Conservation (phyloP, 37 sponge, comb jelly and placozoan genomes). For the Geodia barretti region DNA sequence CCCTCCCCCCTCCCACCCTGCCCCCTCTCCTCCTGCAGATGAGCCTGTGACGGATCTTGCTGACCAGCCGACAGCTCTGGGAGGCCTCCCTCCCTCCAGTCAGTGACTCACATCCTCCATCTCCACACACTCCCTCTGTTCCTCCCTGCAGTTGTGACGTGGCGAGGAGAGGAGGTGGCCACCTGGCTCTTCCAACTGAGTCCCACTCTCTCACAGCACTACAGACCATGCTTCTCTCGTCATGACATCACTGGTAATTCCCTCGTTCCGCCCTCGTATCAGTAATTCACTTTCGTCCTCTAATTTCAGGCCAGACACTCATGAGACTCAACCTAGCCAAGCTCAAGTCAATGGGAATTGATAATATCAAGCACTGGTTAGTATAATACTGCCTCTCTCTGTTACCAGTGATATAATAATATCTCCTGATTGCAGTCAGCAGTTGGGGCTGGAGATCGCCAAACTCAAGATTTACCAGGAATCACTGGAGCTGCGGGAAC, state of each 20-base stretch:
- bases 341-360: conserved; percentile 50
- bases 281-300: neutral
- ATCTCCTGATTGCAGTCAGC: conserved; percentile 6
- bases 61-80: neutral
- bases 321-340: conserved; percentile 37
- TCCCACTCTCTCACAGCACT: conserved; percentile 33
- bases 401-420: neutral
- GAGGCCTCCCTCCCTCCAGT: conserved; percentile 15
- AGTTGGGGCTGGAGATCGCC: conserved; percentile 32
- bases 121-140: neutral
- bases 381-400: neutral
- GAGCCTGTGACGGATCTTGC: neutral
- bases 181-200: conserved; percentile 61
- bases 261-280: neutral
- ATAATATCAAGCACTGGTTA: conserved; percentile 51
- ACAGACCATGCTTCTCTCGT: conserved; percentile 29
- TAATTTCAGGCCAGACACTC: conserved; percentile 47
- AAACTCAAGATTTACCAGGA: conserved; percentile 51
- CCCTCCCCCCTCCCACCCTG: neutral
- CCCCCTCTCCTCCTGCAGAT: neutral
- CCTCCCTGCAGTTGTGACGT: conserved; percentile 33
- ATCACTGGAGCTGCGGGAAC: conserved; percentile 22
- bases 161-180: conserved; percentile 37
- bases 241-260: conserved; percentile 66
- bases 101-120: neutral